Percentiles rank a stretch among this genome's conserved stretches.
Conservation (phyloP, 1,140 invertebrate genomes). For the Drosophila quadrilineata region DNA sequence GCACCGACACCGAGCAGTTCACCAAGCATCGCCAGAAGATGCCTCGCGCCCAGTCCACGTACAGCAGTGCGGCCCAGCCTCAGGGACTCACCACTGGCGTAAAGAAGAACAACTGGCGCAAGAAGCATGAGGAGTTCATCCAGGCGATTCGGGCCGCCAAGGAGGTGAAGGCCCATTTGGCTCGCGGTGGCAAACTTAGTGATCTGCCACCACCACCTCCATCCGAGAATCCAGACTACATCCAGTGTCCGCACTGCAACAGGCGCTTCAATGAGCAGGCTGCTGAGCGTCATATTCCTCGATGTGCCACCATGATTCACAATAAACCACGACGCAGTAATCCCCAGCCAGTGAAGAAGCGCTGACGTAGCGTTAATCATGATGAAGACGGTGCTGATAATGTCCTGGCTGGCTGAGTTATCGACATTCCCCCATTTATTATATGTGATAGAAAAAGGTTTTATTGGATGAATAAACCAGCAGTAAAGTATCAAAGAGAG, state of each 20-base stretch:
- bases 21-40: conserved; percentile 38
- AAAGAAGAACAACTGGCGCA: conserved; percentile 91
- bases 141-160: conserved; percentile 94
- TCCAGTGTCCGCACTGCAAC: conserved; percentile 94
- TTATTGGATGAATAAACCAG: conserved; percentile 51
- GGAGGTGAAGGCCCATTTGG: conserved; percentile 91
- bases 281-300: conserved; percentile 96
- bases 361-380: too few species aligned
- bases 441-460: conserved; percentile 66
- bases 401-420: neutral
- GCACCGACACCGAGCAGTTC: conserved; percentile 92
- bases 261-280: conserved; percentile 93
- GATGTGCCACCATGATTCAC: conserved; percentile 91
- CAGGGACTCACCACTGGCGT: conserved; percentile 54
- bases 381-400: too few species aligned
- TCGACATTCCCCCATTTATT: conserved; percentile 44
- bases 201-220: conserved; percentile 95
- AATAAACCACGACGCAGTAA: conserved; percentile 87
- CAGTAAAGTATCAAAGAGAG: conserved; percentile 11
- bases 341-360: conserved; percentile 37
- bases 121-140: conserved; percentile 96
- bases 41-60: conserved; percentile 48
- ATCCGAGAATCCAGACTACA: conserved; percentile 92
- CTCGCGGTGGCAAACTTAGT: conserved; percentile 91
- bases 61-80: conserved; percentile 58